Percentiles rank a stretch among this genome's conserved stretches.
phyloP scores from a whole-genome alignment of 1,140 invertebrate species.

The Drosophila kanapiae region DNA sequence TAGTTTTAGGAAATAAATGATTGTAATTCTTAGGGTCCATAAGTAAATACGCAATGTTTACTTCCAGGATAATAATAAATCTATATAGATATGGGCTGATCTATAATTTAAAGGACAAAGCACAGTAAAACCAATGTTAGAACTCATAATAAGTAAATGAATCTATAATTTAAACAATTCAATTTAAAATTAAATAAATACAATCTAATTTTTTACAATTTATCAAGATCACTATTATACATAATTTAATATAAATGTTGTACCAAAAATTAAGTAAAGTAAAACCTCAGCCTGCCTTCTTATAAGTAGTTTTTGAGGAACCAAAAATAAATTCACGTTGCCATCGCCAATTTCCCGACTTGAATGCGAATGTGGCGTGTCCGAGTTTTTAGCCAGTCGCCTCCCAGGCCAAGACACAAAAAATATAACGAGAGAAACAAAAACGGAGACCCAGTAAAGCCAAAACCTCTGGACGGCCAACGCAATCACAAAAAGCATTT shows the following conservation, averaged over 20 bases:
- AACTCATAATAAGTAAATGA: too few relatives aligned
- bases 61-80: too few relatives aligned
- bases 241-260: not conserved
- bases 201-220: not conserved
- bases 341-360: slow-evolving; percentile 42
- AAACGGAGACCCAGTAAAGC: slow-evolving; percentile 9
- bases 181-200: not conserved
- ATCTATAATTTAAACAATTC: not conserved
- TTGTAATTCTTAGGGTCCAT: too few relatives aligned
- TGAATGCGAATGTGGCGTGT: slow-evolving; percentile 77
- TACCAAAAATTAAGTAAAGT: too few relatives aligned
- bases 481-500: slow-evolving; percentile 60
- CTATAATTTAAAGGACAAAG: too few relatives aligned
- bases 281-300: too few relatives aligned
- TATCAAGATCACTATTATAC: not conserved
- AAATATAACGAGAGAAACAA: slow-evolving; percentile 17
- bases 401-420: slow-evolving; percentile 42
- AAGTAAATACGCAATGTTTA: too few relatives aligned
- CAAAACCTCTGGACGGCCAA: slow-evolving; percentile 32
- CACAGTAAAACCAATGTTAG: too few relatives aligned
- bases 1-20: too few relatives aligned
- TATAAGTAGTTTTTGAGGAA: too few relatives aligned
- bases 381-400: slow-evolving; percentile 73
- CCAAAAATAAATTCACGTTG: not conserved
- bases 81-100: too few relatives aligned